Evolutionary conservation across 2,888 invertebrate genomes (phyloP), one percentile per base, ranked within the genome.

Genomic region (Cybosia mesomella): DNA sequence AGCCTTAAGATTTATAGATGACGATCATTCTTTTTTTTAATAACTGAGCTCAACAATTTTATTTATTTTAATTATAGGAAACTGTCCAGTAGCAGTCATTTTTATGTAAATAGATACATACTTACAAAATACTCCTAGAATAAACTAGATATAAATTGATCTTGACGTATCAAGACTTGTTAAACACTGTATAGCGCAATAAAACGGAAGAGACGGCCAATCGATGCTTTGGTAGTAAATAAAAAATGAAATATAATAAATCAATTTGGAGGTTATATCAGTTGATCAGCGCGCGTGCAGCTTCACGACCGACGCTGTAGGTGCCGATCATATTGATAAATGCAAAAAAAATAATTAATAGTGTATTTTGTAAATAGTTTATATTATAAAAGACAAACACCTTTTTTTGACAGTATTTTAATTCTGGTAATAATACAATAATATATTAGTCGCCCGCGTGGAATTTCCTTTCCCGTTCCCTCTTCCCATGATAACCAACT

Each of bases 231-330:
- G 77, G 79, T 84, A 82, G 85, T 86, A 89, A 89, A n/a, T n/a
- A n/a, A 90, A 89, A 89, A 89, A 74, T 85, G 79, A 86, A 85
- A 85, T 84, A 85, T 89, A 88, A 88, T 89, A 87, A 89, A 89
- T 90, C 89, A 89, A 86, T 89, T 88, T 87, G 83, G 87, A 89
- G 89, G 89, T 87, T 87, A 86, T 82, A 87, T 88, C 87, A 85
- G 86, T 75, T 70, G 80, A 85, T 82, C 79, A 75, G 83, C 84
- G 84, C 85, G 73, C 74, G 83, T 84, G 81, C 83, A 63, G 64
- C 61, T 83, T 83, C 88, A 86, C 85, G 88, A 88, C 83, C 84
- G 81, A 81, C 81, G 79, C 68, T 68, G 79, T 74, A 84, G 77
- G 83, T 70, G 64, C 76, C 72, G 77, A 72, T 57, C 81, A 80